phyloP scores from a whole-genome alignment of 2,888 invertebrate genomes.

The Hecatera dysodea region DNA sequence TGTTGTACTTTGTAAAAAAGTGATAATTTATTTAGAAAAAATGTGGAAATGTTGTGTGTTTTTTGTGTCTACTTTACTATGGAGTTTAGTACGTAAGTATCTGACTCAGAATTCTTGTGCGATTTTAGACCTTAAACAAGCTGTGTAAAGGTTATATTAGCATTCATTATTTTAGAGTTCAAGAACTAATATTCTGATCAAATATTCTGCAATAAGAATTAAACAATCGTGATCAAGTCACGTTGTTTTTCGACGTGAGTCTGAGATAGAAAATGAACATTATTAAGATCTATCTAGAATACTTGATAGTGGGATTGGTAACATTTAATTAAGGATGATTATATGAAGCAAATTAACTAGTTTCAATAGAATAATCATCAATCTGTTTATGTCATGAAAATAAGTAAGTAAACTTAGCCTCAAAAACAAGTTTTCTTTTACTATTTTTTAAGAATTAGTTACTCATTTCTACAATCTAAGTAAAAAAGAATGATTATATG shows the following conservation, averaged over 20 bases:
- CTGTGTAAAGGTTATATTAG: constrained; percentile 20
- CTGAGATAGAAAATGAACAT: constrained; percentile 14
- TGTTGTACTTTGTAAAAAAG: constrained; percentile 53
- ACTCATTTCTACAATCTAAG: neutral
- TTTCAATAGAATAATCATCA: neutral
- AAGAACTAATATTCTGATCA: constrained; percentile 10
- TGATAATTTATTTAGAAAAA: constrained; percentile 60
- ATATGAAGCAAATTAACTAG: constrained; percentile 1
- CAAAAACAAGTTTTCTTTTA: neutral
- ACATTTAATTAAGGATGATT: constrained; percentile 38
- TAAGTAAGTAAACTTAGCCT: neutral
- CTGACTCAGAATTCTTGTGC: constrained; percentile 10
- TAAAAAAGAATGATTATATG: neutral
- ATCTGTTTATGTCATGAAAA: constrained; percentile 19
- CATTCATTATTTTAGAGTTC: constrained; percentile 8
- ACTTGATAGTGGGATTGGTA: constrained; percentile 35
- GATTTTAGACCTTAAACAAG: constrained; percentile 27
- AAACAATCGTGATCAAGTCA: constrained; percentile 44
- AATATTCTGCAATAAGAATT: constrained; percentile 39
- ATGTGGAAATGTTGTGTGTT: constrained; percentile 74
- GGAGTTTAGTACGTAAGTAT: constrained; percentile 77
- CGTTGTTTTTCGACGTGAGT: constrained; percentile 52
- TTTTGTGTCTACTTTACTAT: constrained; percentile 73
- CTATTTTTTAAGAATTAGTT: neutral
- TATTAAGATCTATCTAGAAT: constrained; percentile 19